Evolutionary conservation across 2,888 invertebrate species (phyloP), one percentile per base, ranked within the genome.

Genomic region (Phengaris arion): DNA sequence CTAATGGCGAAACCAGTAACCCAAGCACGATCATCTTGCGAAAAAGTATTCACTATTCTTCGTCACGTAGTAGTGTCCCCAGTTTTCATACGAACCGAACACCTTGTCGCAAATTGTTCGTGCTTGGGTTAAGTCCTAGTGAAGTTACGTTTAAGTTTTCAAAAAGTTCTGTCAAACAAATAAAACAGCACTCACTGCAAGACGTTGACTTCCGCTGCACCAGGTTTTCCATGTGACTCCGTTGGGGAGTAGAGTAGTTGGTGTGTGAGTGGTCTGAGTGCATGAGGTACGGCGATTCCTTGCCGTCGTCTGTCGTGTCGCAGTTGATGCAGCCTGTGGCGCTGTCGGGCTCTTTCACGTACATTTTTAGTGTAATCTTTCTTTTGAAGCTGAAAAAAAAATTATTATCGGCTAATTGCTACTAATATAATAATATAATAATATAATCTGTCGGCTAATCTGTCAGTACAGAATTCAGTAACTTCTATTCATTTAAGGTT

Each of bases 281-380:
- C 7, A 72, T 54, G 2, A 72, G 72, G 54, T 72, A 72, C 6
- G 72, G 72, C 54, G 72, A 72, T 8, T 72, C 72, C 22, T 72
- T 72, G 22, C 51, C 72, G 0, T 45, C 52, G 12, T 72, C 72
- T 54, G 72, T 72, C 22, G 54, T 54, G 54, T 72, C 72, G 13
- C 72, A 72, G 52, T 72, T 72, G 52, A 54, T 72, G 72, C 72
- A 72, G 35, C 72, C 51, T 10, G 72, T 13, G 54, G 35, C 51
- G 45, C 54, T 52, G 7, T 72, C 72, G 6, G 72, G 12, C 8
- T 72, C 52, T 6, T 52, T 54, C 12, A 72, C 12, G 54, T 72
- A 72, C 72, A 72, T 72, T 22, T 72, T 35, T 1, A 3, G 35
- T 35, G 35, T 70, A 5, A 2, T 46, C n/a, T 15, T 13, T 48